Evolutionary conservation across 1,140 invertebrate species (phyloP).

Genomic region (Pteromalus puparum): DNA sequence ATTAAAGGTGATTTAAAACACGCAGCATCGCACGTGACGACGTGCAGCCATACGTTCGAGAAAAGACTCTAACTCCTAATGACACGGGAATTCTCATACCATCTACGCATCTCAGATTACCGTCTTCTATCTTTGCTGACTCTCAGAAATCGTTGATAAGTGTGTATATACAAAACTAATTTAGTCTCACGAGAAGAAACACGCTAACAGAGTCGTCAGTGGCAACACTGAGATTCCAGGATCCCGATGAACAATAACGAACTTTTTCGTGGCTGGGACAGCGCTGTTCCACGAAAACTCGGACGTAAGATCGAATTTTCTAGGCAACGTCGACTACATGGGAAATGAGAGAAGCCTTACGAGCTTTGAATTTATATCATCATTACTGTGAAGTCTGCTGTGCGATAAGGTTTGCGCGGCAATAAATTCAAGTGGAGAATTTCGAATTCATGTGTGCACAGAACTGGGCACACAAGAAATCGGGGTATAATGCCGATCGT

Average conservation of each 20-base stretch:
- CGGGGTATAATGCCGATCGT: too few species aligned
- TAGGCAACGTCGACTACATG: not conserved
- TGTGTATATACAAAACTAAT: not conserved
- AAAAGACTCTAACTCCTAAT: conserved; percentile 6
- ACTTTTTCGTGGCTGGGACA: not conserved
- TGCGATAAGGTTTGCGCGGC: conserved; percentile 26
- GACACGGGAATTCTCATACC: conserved; percentile 1
- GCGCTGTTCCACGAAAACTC: conserved; percentile 4
- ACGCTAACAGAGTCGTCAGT: not conserved
- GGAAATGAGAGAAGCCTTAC: not conserved
- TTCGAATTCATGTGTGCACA: conserved; percentile 13
- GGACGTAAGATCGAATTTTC: conserved; percentile 19
- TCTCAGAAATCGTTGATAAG: not conserved
- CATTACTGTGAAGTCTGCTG: conserved; percentile 28
- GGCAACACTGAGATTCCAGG: not conserved
- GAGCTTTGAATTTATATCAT: conserved; percentile 29
- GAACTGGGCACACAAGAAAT: conserved; percentile 6
- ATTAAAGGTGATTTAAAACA: conserved; percentile 36
- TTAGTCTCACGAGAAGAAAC: not conserved
- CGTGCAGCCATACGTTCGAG: not conserved
- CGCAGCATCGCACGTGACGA: not conserved
- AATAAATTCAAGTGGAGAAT: conserved; percentile 38
- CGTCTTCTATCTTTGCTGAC: not conserved
- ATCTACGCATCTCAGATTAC: not conserved
- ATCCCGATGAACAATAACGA: not conserved